Evolutionary conservation across 2,113 vertebrate genomes (phyloP), one percentile per base, ranked within the genome.

Genomic region (Syngnathus scovelli): DNA sequence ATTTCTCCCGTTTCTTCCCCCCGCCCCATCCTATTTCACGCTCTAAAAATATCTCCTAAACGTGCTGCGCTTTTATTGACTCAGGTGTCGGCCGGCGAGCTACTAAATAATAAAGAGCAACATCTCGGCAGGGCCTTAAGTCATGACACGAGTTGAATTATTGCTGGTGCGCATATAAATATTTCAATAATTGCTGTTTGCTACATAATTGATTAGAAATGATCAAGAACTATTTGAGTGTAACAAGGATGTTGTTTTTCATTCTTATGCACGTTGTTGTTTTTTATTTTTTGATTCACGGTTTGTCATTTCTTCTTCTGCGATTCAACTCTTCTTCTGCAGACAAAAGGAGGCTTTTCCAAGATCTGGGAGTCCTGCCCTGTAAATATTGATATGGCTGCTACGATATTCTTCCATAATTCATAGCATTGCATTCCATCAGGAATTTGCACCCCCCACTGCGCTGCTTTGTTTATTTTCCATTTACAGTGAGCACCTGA

Each of bases 341-440:
- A 48, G 18, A 62, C 27, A 64, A 27, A 72, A 64, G n/a, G 65
- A 60, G 72, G 64, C 6, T 80, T 82, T 81, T 67, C 81, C 74
- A 63, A 43, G 58, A 79, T 79, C 56, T 46, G 80, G 72, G 72
- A 79, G 74, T 82, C 61, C 78, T 81, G 65, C 61, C 70, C 56
- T 81, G 82, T 86, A 80, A 83, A 83, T 84, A 85, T 84, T 86
- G 86, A 84, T 86, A 83, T 66, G 16, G 15, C 63, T 70, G 71
- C 79, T 73, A 80, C 77, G 67, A 78, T 83, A 81, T 84, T 85
- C 83, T 83, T 88, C 65, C 73, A 88, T 89, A 86, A 87, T 88
- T 86, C 79, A 88, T 88, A 56, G 73, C 68, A 73, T 75, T 83
- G 83, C 75, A 86, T 84, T 84, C 15, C 54, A 54, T 62, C 60